Base-by-base conservation (phyloP, 2,797 vertebrate genomes). In the Bradypus variegatus region DNA sequence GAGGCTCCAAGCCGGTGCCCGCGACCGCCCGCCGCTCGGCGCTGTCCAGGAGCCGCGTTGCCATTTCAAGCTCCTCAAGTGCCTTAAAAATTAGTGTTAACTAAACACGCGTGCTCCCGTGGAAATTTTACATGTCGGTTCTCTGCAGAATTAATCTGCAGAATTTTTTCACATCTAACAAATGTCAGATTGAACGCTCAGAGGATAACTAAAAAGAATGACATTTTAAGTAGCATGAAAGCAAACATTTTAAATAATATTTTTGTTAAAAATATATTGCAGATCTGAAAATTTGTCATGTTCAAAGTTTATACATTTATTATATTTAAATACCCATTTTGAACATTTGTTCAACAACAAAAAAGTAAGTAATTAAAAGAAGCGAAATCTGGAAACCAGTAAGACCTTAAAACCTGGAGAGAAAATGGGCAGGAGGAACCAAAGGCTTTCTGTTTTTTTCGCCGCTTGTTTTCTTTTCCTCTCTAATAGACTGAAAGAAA, bases 221-320 rank as follows among this genome's bases (percentile, higher is more conserved):
- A 75, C 79, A 58, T 89, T 94, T 94, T 70, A 76, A 70, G 70
- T 18, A 70, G 77, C 65, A 65, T 12, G 60, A 92, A 86, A 86
- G 85, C 85, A 75, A 73, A 41, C 19, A 10, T 82, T 93, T 90
- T 82, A 25, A 11, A 86, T 90, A 88, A 88, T 86, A 76, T 91
- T 94, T 94, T 82, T 78, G 72, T 85, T 55, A 78, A 53, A 93
- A 90, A 82, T 86, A 69, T 29, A 86, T 48, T 53, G 58, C 81
- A 79, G 45, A 31, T 73, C 84, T 82, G 60, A 86, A 83, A 88
- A 87, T 89, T 23, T 1, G 23, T 86, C 83, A 33, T 50, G 67
- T 77, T 95, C 95, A 91, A 95, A 90, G 80, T 72, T 60, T 93
- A 62, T 77, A 33, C 60, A 50, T 92, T 95, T 94, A 67, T 89